Evolutionary conservation across 2,888 invertebrate species (phyloP).

Genomic region (Amiota communis): DNA sequence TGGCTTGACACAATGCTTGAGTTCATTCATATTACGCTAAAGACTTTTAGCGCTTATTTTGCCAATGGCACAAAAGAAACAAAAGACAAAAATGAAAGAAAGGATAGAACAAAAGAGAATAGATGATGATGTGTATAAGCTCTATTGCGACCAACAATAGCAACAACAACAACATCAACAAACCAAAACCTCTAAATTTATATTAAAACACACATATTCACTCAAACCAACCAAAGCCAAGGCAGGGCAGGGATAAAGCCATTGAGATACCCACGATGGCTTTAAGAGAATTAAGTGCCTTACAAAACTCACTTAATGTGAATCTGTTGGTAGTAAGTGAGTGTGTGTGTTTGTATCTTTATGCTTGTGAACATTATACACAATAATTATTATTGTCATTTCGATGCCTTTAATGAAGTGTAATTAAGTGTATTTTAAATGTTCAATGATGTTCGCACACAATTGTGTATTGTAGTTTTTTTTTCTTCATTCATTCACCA

Average conservation of each 20-base stretch:
- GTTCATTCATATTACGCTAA: conserved; percentile 6
- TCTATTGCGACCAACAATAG: background rate
- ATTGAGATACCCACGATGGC: too few species aligned
- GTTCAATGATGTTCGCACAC: background rate
- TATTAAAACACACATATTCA: background rate
- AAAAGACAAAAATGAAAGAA: too few species aligned
- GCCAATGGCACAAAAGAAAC: background rate
- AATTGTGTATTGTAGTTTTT: background rate
- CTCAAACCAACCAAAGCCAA: too few species aligned
- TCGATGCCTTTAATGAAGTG: conserved; percentile 47
- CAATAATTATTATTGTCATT: conserved; percentile 47
- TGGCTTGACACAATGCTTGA: conserved; percentile 1
- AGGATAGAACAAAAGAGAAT: too few species aligned
- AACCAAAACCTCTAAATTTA: conserved; percentile 2
- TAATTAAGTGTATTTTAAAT: conserved; percentile 47
- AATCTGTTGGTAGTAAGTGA: background rate
- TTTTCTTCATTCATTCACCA: background rate
- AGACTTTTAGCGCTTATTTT: background rate
- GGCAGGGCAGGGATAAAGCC: too few species aligned
- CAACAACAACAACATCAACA: background rate
- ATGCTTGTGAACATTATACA: conserved; percentile 40
- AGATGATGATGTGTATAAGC: too few species aligned
- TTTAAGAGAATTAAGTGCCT: background rate
- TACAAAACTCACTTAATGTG: background rate
- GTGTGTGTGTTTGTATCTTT: conserved; percentile 2